These are phyloP conservation scores for Hesperia comma DNA, from an alignment of 2,888 invertebrate genomes.

Conservation along the genomic window DNA sequence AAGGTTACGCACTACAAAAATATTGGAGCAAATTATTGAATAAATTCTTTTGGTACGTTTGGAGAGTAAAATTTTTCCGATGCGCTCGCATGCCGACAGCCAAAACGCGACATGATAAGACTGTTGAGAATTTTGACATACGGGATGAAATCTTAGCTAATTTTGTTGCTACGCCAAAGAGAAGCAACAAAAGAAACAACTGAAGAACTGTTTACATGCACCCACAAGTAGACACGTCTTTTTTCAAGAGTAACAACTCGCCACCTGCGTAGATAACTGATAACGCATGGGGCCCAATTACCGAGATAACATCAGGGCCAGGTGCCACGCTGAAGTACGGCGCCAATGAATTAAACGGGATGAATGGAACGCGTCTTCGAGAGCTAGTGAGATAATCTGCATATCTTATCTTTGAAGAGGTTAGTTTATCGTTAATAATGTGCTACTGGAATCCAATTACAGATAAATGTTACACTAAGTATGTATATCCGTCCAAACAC, in stretches of 20 bases:
- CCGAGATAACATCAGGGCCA: conserved; percentile 21
- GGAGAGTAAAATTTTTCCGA: too few species aligned
- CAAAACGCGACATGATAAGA: too few species aligned
- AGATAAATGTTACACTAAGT: conserved; percentile 16
- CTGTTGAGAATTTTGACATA: too few species aligned
- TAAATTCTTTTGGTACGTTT: too few species aligned
- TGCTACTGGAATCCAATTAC: conserved; percentile 23
- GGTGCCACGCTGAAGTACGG: conserved; percentile 16
- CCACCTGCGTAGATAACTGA: conserved; percentile 15
- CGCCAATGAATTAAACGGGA: conserved; percentile 28
- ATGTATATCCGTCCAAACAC: background rate
- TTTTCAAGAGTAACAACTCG: conserved; percentile 1
- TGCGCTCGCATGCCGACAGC: too few species aligned
- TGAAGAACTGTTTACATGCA: too few species aligned
- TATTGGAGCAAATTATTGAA: background rate
- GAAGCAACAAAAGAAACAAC: too few species aligned
- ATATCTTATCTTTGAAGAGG: conserved; percentile 31
- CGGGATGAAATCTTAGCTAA: too few species aligned
- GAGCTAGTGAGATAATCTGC: conserved; percentile 7
- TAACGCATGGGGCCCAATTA: conserved; percentile 19
- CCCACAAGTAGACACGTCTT: too few species aligned
- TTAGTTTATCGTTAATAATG: conserved; percentile 18
- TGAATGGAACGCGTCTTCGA: conserved; percentile 26
- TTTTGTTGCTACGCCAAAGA: too few species aligned
- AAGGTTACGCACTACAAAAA: too few species aligned